phyloP scores from a whole-genome alignment of 1,140 invertebrate genomes.

The Sycobia sp. region DNA sequence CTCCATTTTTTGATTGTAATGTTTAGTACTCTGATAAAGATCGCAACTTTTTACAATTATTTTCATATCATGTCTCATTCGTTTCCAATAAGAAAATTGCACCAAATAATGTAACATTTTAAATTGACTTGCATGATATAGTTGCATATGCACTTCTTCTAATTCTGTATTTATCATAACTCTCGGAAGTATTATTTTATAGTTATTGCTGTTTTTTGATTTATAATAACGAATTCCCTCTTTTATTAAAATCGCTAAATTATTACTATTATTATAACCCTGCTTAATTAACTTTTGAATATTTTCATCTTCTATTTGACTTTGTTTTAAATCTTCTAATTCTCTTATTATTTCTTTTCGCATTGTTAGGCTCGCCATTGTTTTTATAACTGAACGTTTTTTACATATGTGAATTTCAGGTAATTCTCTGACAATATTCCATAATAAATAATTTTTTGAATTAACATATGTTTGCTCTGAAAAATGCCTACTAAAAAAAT shows the following conservation, averaged over 20 bases:
- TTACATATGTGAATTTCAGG: neutral
- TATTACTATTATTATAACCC: too few relatives aligned
- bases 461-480: too few relatives aligned
- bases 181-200: constrained; percentile 5
- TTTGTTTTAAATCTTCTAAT: neutral
- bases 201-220: neutral
- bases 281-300: neutral
- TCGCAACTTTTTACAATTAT: neutral
- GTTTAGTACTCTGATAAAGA: neutral
- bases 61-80: constrained; percentile 32
- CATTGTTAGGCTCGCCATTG: neutral
- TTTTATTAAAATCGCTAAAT: neutral
- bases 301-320: neutral
- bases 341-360: neutral
- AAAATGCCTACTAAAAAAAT: constrained; percentile 19
- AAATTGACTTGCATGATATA: constrained; percentile 43
- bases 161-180: neutral
- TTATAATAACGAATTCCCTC: neutral
- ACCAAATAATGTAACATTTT: constrained; percentile 41
- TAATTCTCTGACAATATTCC: neutral
- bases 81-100: constrained; percentile 40
- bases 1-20: too few relatives aligned
- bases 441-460: neutral
- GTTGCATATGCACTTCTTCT: constrained; percentile 37
- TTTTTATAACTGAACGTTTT: neutral